phyloP scores from a whole-genome alignment of 2,888 invertebrate genomes.

The Urechis unicinctus region DNA sequence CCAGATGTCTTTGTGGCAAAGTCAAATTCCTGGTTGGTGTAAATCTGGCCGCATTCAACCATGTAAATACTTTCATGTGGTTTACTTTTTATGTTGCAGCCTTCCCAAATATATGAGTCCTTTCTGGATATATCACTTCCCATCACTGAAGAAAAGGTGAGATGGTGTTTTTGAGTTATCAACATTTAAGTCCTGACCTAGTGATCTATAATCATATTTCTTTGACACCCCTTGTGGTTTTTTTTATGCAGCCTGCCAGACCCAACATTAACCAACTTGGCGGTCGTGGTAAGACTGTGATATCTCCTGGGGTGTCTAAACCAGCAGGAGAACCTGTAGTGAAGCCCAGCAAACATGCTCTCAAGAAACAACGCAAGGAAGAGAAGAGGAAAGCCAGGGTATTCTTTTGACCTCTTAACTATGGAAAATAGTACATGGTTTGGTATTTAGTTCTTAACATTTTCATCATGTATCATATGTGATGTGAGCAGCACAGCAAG shows the following conservation, averaged over 20 bases:
- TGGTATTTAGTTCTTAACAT: too few relatives aligned
- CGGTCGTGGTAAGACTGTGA: conserved; percentile 3
- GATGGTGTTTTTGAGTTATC: too few relatives aligned
- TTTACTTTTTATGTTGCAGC: conserved; percentile 52
- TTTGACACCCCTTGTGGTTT: not conserved
- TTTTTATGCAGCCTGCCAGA: conserved; percentile 6
- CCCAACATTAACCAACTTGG: conserved; percentile 8
- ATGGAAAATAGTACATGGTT: too few relatives aligned
- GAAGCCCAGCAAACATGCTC: conserved; percentile 7
- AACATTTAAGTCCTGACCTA: too few relatives aligned
- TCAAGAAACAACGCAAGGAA: conserved; percentile 37
- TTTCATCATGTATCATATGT: too few relatives aligned
- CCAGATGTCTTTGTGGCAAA: not conserved
- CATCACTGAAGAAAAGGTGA: conserved; percentile 55
- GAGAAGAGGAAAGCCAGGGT: conserved; percentile 22
- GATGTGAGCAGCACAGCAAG: not conserved
- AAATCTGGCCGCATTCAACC: too few relatives aligned
- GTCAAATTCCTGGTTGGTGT: not conserved
- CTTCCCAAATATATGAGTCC: conserved; percentile 80
- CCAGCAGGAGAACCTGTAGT: too few relatives aligned
- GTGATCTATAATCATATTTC: not conserved
- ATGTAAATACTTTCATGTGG: not conserved
- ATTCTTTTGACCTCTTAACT: too few relatives aligned
- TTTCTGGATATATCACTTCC: conserved; percentile 94
- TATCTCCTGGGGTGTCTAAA: not conserved